phyloP scores from a whole-genome alignment of 2,113 vertebrate genomes.

The Stegostoma tigrinum region DNA sequence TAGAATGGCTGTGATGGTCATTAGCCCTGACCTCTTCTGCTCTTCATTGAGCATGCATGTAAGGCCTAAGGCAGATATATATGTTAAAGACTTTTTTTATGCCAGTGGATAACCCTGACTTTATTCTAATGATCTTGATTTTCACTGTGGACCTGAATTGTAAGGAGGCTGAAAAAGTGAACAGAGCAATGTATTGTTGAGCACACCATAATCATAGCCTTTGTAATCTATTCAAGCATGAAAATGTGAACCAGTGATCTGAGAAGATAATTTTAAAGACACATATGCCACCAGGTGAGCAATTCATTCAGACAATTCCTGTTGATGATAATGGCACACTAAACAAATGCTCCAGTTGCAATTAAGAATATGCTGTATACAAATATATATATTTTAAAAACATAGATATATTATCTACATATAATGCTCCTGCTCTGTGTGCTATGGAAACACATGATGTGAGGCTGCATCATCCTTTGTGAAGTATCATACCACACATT shows the following conservation, averaged over 20 bases:
- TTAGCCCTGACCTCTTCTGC: slow-evolving; percentile 25
- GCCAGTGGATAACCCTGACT: neutral
- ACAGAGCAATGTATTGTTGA: slow-evolving; percentile 1
- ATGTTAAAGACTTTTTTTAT: slow-evolving; percentile 20
- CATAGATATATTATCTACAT: too few species aligned
- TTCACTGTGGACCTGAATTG: slow-evolving; percentile 3
- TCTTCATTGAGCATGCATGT: slow-evolving; percentile 16
- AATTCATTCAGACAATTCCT: neutral
- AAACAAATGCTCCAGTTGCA: neutral
- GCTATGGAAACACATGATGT: slow-evolving; percentile 7
- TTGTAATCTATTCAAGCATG: slow-evolving; percentile 32
- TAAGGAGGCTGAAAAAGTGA: neutral
- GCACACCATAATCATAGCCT: neutral
- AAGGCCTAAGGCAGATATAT: neutral
- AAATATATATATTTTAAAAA: neutral
- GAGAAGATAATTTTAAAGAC: slow-evolving; percentile 18
- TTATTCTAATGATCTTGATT: slow-evolving; percentile 28
- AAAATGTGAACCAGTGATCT: neutral
- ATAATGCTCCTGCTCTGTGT: neutral
- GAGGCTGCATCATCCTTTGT: neutral
- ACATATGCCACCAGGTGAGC: slow-evolving; percentile 5
- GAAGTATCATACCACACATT: neutral
- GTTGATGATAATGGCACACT: neutral
- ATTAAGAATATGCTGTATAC: neutral
- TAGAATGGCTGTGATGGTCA: slow-evolving; percentile 4